phyloP scores from a whole-genome alignment of 92 coral and sea anemone genomes.

The Porites evermanni region DNA sequence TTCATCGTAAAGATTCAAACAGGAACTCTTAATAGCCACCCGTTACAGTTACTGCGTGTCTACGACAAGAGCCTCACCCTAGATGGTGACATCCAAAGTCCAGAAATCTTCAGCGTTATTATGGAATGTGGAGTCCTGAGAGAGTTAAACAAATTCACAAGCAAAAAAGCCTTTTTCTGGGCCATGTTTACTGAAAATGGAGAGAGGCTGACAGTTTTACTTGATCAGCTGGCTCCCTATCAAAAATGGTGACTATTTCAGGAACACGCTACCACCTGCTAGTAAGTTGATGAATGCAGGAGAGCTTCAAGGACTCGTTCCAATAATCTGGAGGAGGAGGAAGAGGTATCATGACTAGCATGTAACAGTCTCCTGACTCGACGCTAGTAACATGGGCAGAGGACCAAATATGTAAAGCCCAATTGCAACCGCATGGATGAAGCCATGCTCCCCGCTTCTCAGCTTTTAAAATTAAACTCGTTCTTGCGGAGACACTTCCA shows the following conservation, averaged over 20 bases:
- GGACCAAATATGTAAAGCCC: too few relatives aligned
- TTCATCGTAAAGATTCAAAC: slow-evolving; percentile 77
- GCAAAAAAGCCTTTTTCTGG: slow-evolving; percentile 77
- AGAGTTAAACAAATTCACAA: slow-evolving; percentile 37
- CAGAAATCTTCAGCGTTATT: slow-evolving; percentile 64
- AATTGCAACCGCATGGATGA: too few relatives aligned
- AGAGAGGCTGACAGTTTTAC: slow-evolving; percentile 51
- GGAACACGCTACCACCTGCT: too few relatives aligned
- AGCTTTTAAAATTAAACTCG: too few relatives aligned
- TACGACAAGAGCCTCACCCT: slow-evolving; percentile 60
- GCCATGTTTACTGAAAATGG: slow-evolving; percentile 61
- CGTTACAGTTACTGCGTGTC: slow-evolving; percentile 45
- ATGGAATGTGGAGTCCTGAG: slow-evolving; percentile 89
- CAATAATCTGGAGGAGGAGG: too few relatives aligned
- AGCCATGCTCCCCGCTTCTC: too few relatives aligned
- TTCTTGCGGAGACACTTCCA: too few relatives aligned
- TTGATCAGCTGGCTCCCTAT: slow-evolving; percentile 76
- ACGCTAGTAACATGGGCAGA: too few relatives aligned
- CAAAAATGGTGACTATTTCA: slow-evolving; percentile 64
- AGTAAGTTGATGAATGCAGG: too few relatives aligned
- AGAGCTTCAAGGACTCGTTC: too few relatives aligned
- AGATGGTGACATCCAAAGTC: slow-evolving; percentile 67
- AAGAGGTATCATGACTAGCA: too few relatives aligned
- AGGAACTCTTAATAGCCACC: slow-evolving; percentile 50
- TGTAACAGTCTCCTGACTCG: too few relatives aligned